Conservation (phyloP, 2,888 invertebrate species). For the Axea sp. region DNA sequence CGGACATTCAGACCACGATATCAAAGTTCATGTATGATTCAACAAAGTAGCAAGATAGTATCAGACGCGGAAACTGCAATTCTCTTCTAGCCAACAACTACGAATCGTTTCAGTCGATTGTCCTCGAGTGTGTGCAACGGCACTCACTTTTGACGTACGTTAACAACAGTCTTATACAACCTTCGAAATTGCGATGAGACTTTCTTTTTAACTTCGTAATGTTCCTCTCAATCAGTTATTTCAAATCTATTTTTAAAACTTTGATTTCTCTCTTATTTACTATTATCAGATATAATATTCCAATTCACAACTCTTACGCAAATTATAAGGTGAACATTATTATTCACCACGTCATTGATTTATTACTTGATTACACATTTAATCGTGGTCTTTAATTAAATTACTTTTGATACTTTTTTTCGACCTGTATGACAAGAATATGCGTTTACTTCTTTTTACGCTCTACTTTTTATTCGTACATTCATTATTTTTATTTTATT, state of each 20-base stretch:
- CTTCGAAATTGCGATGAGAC: conserved; percentile 20
- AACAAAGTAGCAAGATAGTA: conserved; percentile 53
- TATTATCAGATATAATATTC: not conserved
- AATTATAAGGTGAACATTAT: no score
- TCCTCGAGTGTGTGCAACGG: conserved; percentile 34
- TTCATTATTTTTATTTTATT: no score
- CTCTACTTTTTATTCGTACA: no score
- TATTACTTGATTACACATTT: no score
- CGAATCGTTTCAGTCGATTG: conserved; percentile 50
- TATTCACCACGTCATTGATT: no score
- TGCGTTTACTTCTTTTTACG: no score
- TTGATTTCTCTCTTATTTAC: conserved; percentile 7
- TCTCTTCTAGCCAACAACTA: conserved; percentile 33
- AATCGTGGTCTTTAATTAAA: no score
- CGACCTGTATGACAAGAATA: no score
- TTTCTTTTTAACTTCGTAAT: conserved; percentile 23
- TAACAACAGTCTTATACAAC: conserved; percentile 20
- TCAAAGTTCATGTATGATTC: conserved; percentile 54
- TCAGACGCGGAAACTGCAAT: conserved; percentile 54
- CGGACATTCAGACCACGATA: conserved; percentile 40
- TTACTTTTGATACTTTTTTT: no score
- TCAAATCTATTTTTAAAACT: conserved; percentile 20
- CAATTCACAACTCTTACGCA: conserved; percentile 5
- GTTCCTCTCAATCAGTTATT: conserved; percentile 11
- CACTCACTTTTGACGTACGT: conserved; percentile 31